Percentiles rank a stretch among this genome's conserved stretches.
phyloP scores from a whole-genome alignment of 2,888 invertebrate genomes.

The Prosapia bicincta region DNA sequence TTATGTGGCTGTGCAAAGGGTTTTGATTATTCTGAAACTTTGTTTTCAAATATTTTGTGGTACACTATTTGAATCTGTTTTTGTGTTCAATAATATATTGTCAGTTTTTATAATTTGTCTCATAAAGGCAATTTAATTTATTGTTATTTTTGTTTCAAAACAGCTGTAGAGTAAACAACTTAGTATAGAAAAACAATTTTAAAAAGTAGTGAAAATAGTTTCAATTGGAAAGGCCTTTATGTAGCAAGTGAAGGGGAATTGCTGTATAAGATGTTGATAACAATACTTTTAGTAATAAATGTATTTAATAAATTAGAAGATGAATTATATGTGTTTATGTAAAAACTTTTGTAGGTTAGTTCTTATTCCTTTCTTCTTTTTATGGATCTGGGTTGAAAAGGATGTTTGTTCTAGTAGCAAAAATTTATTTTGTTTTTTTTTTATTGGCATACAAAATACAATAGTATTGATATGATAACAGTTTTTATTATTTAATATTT shows the following conservation, averaged over 20 bases:
- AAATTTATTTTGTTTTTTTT: no score
- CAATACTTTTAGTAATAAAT: background rate
- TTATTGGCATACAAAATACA: no score
- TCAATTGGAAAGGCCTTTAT: background rate
- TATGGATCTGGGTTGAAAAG: background rate
- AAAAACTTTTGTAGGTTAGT: background rate
- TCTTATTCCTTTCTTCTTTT: background rate
- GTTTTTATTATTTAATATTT: no score
- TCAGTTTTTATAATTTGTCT: background rate
- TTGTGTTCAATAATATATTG: background rate
- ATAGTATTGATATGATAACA: no score
- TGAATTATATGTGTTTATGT: background rate
- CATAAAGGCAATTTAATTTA: background rate
- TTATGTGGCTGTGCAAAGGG: conserved; percentile 27
- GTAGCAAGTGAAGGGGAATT: background rate
- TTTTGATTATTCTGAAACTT: conserved; percentile 6
- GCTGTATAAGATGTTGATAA: background rate
- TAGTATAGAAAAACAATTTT: background rate
- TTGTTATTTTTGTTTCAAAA: background rate
- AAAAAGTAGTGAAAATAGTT: background rate
- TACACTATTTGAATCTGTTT: background rate
- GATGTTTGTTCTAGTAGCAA: no score
- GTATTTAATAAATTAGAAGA: background rate
- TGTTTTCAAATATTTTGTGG: background rate
- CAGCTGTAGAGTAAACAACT: background rate